Conservation (phyloP, 2,888 invertebrate genomes). For the Corbicula japonica region DNA sequence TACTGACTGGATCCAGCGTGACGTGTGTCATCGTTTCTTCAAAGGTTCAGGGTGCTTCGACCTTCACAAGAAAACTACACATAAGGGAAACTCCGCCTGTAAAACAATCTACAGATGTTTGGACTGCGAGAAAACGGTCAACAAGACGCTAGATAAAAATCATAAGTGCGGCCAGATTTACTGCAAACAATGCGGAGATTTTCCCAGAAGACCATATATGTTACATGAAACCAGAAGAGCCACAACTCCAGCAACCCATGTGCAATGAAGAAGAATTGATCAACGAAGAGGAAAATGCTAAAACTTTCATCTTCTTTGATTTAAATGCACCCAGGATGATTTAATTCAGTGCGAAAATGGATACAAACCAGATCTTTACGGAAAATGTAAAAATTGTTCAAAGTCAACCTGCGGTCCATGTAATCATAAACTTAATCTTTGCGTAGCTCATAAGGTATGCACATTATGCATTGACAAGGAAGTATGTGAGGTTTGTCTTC, state of each 20-base stretch:
- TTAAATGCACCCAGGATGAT: conserved; percentile 41
- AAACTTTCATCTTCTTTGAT: conserved; percentile 39
- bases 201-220: neutral
- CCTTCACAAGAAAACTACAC: conserved; percentile 7
- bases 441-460: too few relatives aligned
- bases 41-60: neutral
- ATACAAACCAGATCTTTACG: conserved; percentile 9
- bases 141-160: conserved; percentile 1
- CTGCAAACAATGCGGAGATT: neutral
- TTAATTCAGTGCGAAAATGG: conserved; percentile 29
- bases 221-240: conserved; percentile 1
- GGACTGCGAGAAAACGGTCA: neutral
- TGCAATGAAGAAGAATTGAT: conserved; percentile 22
- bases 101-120: conserved; percentile 7
- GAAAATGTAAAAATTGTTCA: conserved; percentile 47
- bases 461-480: too few relatives aligned
- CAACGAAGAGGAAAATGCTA: conserved; percentile 11
- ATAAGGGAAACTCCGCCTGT: conserved; percentile 17
- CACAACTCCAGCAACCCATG: neutral
- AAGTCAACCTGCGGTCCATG: neutral
- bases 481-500: too few relatives aligned
- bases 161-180: conserved; percentile 1
- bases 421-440: neutral
- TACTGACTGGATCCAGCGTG: conserved; percentile 5
- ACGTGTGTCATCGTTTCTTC: conserved; percentile 12